Evolutionary conservation across 2,888 invertebrate species (phyloP).

Genomic region (Phaedon cochleariae): DNA sequence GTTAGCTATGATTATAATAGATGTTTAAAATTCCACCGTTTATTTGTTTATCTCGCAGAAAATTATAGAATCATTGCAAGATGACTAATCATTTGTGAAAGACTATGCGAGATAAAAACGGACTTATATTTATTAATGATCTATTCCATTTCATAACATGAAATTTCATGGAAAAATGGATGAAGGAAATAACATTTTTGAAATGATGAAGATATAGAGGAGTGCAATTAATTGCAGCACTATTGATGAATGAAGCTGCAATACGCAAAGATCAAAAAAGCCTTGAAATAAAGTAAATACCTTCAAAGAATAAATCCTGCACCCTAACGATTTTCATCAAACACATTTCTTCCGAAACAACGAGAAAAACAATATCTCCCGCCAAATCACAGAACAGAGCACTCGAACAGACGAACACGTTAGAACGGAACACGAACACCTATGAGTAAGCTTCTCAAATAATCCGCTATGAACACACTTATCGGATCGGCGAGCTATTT

Average conservation of each 20-base stretch:
- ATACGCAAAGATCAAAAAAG: too few species aligned
- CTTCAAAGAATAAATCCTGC: background rate
- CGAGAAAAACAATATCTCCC: slow-evolving; percentile 15
- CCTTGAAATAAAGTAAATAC: background rate
- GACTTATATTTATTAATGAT: too few species aligned
- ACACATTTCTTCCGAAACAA: background rate
- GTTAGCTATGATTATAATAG: too few species aligned
- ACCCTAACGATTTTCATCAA: background rate
- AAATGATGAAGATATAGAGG: too few species aligned
- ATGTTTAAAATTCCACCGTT: background rate
- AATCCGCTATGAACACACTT: slow-evolving; percentile 19
- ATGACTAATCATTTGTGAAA: background rate
- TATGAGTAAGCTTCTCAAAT: slow-evolving; percentile 34
- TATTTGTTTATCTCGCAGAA: too few species aligned
- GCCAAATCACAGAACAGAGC: slow-evolving; percentile 23
- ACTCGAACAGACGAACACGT: slow-evolving; percentile 25
- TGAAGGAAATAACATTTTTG: too few species aligned
- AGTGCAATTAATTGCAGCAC: too few species aligned
- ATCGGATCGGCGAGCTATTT: slow-evolving; percentile 28
- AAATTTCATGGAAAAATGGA: too few species aligned
- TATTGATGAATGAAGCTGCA: too few species aligned
- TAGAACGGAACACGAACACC: slow-evolving; percentile 28
- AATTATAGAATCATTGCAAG: background rate
- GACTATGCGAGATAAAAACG: background rate
- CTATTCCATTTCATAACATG: too few species aligned